Conservation (phyloP, 2,888 invertebrate species). For the Geophilus truncorum region DNA sequence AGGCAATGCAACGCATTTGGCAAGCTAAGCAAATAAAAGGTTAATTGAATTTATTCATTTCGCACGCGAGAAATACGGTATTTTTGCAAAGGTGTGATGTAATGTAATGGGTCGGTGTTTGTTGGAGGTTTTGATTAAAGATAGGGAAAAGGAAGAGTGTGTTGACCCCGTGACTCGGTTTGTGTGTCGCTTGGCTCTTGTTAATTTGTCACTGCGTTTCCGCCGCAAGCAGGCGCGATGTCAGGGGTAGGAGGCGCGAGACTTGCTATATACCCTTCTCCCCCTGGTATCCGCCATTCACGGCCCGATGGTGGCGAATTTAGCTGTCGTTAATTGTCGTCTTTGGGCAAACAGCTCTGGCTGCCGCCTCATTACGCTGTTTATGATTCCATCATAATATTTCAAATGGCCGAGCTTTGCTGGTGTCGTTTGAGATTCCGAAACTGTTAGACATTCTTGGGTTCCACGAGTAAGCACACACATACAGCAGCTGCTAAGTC, state of each 20-base stretch:
- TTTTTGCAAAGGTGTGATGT: background rate
- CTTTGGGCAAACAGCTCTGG: conserved; percentile 32
- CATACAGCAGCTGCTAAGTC: background rate
- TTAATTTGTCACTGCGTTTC: conserved; percentile 33
- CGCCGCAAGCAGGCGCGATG: conserved; percentile 12
- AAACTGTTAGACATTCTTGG: conserved; percentile 13
- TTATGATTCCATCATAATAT: conserved; percentile 35
- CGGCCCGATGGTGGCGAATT: conserved; percentile 31
- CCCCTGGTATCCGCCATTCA: conserved; percentile 25
- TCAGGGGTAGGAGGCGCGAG: background rate
- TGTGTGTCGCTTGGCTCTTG: conserved; percentile 3
- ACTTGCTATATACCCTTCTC: background rate
- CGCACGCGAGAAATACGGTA: background rate
- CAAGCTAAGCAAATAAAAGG: background rate
- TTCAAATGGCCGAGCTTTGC: conserved; percentile 29
- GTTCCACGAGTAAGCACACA: background rate
- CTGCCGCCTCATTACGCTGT: conserved; percentile 34
- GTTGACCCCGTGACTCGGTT: conserved; percentile 7
- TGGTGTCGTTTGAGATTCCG: conserved; percentile 29
- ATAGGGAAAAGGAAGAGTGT: background rate
- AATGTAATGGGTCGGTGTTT: background rate
- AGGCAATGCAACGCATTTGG: background rate
- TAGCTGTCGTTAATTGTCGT: conserved; percentile 34
- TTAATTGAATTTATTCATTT: background rate
- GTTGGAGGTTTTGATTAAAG: background rate